Percentiles rank a stretch among this genome's conserved stretches.
These are phyloP conservation scores for Hyphantria cunea DNA, from an alignment of 1,140 invertebrate genomes.

Conservation along the genomic window DNA sequence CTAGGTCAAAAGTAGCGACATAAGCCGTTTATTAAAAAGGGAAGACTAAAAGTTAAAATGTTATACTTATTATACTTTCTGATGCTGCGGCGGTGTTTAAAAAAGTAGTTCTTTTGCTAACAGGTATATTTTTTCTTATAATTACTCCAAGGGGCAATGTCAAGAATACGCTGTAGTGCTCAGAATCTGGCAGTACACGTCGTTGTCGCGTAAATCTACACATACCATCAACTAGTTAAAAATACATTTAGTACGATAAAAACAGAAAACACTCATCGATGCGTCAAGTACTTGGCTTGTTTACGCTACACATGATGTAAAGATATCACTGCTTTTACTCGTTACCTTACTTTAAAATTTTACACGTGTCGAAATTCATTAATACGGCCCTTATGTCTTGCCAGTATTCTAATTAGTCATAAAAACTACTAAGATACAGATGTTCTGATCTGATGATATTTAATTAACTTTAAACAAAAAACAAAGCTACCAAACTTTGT, in stretches of 20 bases:
- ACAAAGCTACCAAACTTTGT: background rate
- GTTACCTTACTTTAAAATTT: conserved; percentile 9
- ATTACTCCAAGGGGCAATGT: conserved; percentile 52
- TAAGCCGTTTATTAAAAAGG: too few species aligned
- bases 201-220: conserved; percentile 45
- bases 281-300: conserved; percentile 41
- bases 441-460: too few species aligned
- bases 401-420: background rate
- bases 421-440: background rate
- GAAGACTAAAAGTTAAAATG: too few species aligned
- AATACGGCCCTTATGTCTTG: background rate
- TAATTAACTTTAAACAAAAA: too few species aligned
- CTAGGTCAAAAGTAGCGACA: too few species aligned
- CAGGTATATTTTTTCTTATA: too few species aligned
- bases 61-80: too few species aligned
- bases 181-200: conserved; percentile 34
- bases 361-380: conserved; percentile 1
- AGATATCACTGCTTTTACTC: conserved; percentile 17
- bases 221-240: conserved; percentile 43
- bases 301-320: conserved; percentile 30
- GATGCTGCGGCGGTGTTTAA: too few species aligned
- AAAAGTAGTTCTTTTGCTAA: too few species aligned
- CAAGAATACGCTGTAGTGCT: conserved; percentile 58
- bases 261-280: conserved; percentile 44
- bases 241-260: conserved; percentile 47